Percentiles rank a stretch among this genome's conserved stretches.
These are phyloP conservation scores for Microhierax caerulescens DNA, from an alignment of 2,797 vertebrate genomes.

Conservation along the genomic window DNA sequence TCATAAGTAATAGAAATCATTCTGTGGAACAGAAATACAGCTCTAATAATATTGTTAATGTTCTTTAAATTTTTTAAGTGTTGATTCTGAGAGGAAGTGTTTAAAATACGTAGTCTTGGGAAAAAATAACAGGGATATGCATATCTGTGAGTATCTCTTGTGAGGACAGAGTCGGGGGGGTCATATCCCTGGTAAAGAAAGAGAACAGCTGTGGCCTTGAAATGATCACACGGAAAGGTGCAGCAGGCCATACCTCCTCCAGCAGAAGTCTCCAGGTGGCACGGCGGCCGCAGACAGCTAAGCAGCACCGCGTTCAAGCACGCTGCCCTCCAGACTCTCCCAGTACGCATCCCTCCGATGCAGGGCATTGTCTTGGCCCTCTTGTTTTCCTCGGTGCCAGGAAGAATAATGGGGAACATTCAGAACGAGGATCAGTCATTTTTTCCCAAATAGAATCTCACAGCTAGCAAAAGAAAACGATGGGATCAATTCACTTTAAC, in stretches of 20 bases:
- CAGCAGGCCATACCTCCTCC: background rate
- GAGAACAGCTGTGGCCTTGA: background rate
- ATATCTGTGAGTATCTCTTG: background rate
- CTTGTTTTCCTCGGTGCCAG: background rate
- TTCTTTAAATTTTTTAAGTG: background rate
- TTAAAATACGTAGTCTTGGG: background rate
- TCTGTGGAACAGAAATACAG: background rate
- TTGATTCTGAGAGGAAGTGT: background rate
- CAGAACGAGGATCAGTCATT: background rate
- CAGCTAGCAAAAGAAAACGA: background rate
- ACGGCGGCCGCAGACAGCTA: background rate
- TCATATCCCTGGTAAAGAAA: background rate
- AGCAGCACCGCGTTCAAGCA: background rate
- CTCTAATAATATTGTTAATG: background rate
- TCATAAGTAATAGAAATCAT: background rate
- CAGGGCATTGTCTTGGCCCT: background rate
- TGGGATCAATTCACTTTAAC: background rate
- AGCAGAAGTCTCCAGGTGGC: background rate
- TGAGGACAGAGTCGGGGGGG: background rate
- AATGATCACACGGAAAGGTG: background rate
- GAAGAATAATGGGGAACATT: background rate
- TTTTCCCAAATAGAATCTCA: background rate
- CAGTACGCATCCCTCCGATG: background rate
- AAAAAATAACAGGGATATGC: background rate
- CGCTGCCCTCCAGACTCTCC: background rate